A percentile compares a stretch with the other conserved stretches of the same genome.
Evolutionary conservation across 35 echinoderm and acorn worm species (phyloP).

Genomic region (Apostichopus parvimensis): DNA sequence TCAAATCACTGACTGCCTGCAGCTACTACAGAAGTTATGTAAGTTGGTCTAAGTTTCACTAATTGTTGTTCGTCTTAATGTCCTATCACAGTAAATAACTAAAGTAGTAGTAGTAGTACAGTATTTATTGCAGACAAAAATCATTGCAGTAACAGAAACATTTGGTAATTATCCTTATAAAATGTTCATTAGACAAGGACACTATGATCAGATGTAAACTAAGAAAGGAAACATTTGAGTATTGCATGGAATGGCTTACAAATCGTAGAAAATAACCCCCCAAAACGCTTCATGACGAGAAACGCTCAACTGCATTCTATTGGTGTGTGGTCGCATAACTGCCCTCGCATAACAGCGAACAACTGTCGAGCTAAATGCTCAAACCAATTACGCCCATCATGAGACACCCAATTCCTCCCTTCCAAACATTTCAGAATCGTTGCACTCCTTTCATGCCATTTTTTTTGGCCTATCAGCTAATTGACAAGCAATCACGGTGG

Average conservation of each 20-base stretch:
- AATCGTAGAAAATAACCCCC: background rate
- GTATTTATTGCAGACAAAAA: too few relatives aligned
- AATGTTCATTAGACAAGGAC: too few relatives aligned
- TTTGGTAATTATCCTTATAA: too few relatives aligned
- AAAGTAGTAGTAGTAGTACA: too few relatives aligned
- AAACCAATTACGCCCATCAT: conserved; percentile 4
- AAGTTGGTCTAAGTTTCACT: too few relatives aligned
- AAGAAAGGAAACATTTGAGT: background rate
- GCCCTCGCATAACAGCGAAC: background rate
- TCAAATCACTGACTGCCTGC: too few relatives aligned
- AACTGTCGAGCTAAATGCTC: conserved; percentile 49
- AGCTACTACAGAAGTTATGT: too few relatives aligned
- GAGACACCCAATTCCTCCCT: background rate
- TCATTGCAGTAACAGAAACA: too few relatives aligned
- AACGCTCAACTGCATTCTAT: background rate
- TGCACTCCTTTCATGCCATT: background rate
- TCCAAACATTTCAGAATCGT: background rate
- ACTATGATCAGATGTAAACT: background rate
- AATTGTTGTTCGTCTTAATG: too few relatives aligned
- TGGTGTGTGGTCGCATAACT: conserved; percentile 45
- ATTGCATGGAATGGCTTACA: background rate
- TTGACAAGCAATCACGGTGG: conserved; percentile 27
- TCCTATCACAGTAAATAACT: too few relatives aligned
- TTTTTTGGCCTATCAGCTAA: background rate
- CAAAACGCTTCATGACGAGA: background rate